These are phyloP conservation scores for Sphinx pinastri DNA, from an alignment of 2,888 invertebrate genomes.

Conservation along the genomic window DNA sequence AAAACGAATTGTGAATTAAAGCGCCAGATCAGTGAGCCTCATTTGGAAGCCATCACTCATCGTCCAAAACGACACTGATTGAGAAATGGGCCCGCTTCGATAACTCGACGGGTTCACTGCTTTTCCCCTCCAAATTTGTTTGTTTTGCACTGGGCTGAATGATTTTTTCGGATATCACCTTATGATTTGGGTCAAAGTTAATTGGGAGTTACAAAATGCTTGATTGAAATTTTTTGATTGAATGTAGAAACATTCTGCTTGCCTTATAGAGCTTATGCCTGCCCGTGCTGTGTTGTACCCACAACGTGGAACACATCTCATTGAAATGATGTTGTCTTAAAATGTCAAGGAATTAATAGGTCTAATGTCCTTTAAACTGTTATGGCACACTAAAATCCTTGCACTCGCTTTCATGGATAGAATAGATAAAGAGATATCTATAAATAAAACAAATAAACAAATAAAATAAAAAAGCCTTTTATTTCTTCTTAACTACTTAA, in stretches of 20 bases:
- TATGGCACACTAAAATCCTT: too few species aligned
- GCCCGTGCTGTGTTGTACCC: background rate
- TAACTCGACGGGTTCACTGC: constrained; percentile 20
- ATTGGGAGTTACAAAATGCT: background rate
- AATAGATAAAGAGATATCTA: too few species aligned
- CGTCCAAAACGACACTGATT: constrained; percentile 39
- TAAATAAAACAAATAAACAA: too few species aligned
- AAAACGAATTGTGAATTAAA: constrained; percentile 11
- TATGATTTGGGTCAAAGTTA: constrained; percentile 20
- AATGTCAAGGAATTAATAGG: too few species aligned
- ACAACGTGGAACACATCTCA: too few species aligned
- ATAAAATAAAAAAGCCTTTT: too few species aligned
- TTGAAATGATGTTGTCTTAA: too few species aligned
- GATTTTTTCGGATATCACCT: constrained; percentile 10
- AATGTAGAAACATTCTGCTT: background rate
- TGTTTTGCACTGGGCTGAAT: constrained; percentile 23
- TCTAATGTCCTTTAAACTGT: too few species aligned
- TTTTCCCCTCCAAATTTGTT: constrained; percentile 22
- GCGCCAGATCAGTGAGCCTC: constrained; percentile 17
- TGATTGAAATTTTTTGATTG: background rate
- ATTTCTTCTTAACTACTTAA: too few species aligned
- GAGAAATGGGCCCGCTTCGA: constrained; percentile 35
- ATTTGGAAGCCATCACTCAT: constrained; percentile 30
- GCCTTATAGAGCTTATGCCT: too few species aligned
- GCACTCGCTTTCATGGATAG: too few species aligned